Percentiles rank a stretch among this genome's conserved stretches.
Evolutionary conservation across 2,888 invertebrate species (phyloP).

Genomic region (Petrolisthes cinctipes): DNA sequence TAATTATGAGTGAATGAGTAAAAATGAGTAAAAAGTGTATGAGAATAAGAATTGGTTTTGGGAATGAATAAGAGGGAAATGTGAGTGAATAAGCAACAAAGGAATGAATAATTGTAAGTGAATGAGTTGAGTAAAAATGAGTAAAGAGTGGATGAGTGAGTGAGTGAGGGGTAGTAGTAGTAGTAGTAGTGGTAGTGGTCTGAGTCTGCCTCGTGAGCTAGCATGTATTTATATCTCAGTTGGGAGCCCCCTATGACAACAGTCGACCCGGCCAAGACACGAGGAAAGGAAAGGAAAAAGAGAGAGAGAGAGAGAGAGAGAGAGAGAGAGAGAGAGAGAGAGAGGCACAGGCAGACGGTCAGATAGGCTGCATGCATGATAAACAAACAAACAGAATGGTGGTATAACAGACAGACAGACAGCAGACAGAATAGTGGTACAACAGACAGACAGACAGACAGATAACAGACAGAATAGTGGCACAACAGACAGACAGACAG

Average conservation of each 20-base stretch:
- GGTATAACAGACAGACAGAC: background rate
- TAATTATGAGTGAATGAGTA: too few species aligned
- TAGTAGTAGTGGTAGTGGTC: too few species aligned
- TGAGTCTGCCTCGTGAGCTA: too few species aligned
- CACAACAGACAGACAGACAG: background rate
- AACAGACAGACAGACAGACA: background rate
- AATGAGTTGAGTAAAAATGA: too few species aligned
- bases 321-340: background rate
- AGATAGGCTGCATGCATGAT: background rate
- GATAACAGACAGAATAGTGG: background rate
- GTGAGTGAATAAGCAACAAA: too few species aligned
- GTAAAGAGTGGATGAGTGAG: background rate
- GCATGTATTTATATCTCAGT: too few species aligned
- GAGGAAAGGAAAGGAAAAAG: background rate
- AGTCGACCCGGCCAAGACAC: too few species aligned
- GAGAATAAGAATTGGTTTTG: too few species aligned
- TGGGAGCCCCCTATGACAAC: too few species aligned
- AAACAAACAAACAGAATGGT: background rate
- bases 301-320: constrained; percentile 20
- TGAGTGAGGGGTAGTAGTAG: background rate
- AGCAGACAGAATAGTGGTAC: background rate
- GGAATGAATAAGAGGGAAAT: too few species aligned
- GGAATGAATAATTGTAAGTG: too few species aligned
- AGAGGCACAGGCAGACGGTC: background rate
- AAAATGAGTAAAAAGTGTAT: too few species aligned